Base-by-base conservation (phyloP, 2,888 invertebrate genomes). In the Zaprionus obscuricornis region DNA sequence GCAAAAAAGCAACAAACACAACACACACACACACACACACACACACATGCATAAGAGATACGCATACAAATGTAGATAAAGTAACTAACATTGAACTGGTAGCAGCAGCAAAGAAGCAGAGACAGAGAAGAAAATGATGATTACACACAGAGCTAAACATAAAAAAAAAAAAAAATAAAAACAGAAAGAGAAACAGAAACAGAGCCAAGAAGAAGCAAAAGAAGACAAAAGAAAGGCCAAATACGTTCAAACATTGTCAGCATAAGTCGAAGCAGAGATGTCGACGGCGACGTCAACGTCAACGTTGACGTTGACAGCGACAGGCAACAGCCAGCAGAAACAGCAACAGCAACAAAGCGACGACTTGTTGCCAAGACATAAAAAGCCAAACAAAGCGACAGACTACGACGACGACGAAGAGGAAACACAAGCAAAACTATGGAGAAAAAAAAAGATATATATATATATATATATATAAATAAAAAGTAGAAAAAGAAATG, bases 321-420 rank as follows among this genome's bases (percentile, higher is more conserved):
- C 33, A 34, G 16, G n/a, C n/a, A n/a, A n/a, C 8, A 26, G 20
- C 7, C 13, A 20, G 13, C 7, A 17, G 4, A 20, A 29, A 46
- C 74, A n/a, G 50, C 45, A 42, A 45, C 51, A 42, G 47, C 66
- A 31, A 40, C 62, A 37, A 40, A 69, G 55, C 57, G 42, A 72
- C 85, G 77, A 78, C 78, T 78, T 78, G 85, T 78, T 78, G 78
- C 78, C 78, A 78, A 78, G 82, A 78, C 71, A 67, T 65, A 85
- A 63, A 76, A 77, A 70, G 40, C 55, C 55, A 79, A 76, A 75
- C 74, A 70, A 66, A 72, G 57, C 60, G 66, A 37, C 65, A 39
- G 42, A 56, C 49, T 24, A 26, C 63, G 33, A 50, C 58, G 29
- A 52, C 57, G 36, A 52, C 55, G 55, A 77, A 82, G 82, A 68